A percentile compares a stretch with the other conserved stretches of the same genome.
Conservation (phyloP, 2,113 vertebrate genomes). For the Mugil cephalus region DNA sequence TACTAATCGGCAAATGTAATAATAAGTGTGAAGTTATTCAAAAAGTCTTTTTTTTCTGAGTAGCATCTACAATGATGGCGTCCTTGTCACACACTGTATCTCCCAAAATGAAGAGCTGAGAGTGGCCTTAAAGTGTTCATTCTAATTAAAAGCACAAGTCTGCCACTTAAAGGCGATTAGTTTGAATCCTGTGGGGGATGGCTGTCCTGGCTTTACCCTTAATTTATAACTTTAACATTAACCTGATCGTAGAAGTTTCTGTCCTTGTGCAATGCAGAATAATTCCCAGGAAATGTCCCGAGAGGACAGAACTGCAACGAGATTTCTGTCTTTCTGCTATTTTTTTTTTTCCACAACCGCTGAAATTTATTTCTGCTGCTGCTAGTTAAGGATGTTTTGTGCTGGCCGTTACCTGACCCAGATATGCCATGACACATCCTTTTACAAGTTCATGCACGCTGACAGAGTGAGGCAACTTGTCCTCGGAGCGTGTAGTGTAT, state of each 20-base stretch:
- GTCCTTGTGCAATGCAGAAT: conserved; percentile 1
- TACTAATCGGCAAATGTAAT: no score
- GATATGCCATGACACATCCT: conserved; percentile 68
- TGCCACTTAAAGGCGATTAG: conserved; percentile 27
- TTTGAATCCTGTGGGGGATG: conserved; percentile 12
- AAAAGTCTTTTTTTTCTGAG: neutral
- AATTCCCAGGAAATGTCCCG: neutral
- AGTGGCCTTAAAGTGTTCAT: conserved; percentile 16
- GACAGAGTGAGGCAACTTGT: conserved; percentile 44
- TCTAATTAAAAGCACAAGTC: conserved; percentile 7
- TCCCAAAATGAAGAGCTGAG: conserved; percentile 15
- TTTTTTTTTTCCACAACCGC: conserved; percentile 7
- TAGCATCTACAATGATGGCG: neutral
- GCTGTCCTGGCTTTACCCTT: neutral
- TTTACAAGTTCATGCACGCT: conserved; percentile 49
- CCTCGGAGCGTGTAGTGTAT: conserved; percentile 18
- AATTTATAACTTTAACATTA: conserved; percentile 19
- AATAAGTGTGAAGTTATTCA: neutral
- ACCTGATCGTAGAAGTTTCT: neutral
- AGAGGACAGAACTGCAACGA: neutral
- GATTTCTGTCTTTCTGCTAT: neutral
- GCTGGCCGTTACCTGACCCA: conserved; percentile 52
- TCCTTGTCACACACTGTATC: conserved; percentile 8
- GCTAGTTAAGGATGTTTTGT: conserved; percentile 34
- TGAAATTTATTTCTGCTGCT: conserved; percentile 12